Percentiles rank a stretch among this genome's conserved stretches.
Conservation (phyloP, 1,140 invertebrate species). For the Dufourea novaeangliae region DNA sequence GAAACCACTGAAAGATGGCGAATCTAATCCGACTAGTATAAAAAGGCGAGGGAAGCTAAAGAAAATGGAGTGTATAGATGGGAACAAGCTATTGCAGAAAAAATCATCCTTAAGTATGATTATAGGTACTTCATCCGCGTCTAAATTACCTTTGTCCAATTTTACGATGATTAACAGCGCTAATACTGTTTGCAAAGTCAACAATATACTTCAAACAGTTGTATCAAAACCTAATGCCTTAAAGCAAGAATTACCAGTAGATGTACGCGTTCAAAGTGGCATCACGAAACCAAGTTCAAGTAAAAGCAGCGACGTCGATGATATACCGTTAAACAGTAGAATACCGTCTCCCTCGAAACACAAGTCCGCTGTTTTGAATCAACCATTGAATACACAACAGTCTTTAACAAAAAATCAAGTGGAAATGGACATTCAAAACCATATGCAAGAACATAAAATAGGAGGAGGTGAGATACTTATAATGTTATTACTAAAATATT, state of each 20-base stretch:
- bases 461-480: slow-evolving; percentile 75
- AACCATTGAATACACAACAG: slow-evolving; percentile 72
- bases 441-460: slow-evolving; percentile 80
- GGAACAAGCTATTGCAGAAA: slow-evolving; percentile 79
- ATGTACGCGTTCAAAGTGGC: slow-evolving; percentile 68
- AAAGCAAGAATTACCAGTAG: slow-evolving; percentile 75
- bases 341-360: slow-evolving; percentile 80
- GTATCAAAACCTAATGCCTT: slow-evolving; percentile 78
- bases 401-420: slow-evolving; percentile 71
- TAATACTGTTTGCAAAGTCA: slow-evolving; percentile 74
- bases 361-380: slow-evolving; percentile 74
- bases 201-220: slow-evolving; percentile 76
- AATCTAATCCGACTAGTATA: slow-evolving; percentile 75
- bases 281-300: slow-evolving; percentile 72
- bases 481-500: not conserved
- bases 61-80: slow-evolving; percentile 77
- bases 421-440: slow-evolving; percentile 77
- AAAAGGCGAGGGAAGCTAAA: slow-evolving; percentile 79
- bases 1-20: slow-evolving; percentile 80
- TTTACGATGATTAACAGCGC: slow-evolving; percentile 76
- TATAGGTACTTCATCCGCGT: slow-evolving; percentile 75
- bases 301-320: slow-evolving; percentile 78
- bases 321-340: slow-evolving; percentile 79
- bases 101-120: slow-evolving; percentile 78
- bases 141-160: slow-evolving; percentile 78